phyloP scores from a whole-genome alignment of 1,140 invertebrate genomes.

The Leptopilina clavipes region DNA sequence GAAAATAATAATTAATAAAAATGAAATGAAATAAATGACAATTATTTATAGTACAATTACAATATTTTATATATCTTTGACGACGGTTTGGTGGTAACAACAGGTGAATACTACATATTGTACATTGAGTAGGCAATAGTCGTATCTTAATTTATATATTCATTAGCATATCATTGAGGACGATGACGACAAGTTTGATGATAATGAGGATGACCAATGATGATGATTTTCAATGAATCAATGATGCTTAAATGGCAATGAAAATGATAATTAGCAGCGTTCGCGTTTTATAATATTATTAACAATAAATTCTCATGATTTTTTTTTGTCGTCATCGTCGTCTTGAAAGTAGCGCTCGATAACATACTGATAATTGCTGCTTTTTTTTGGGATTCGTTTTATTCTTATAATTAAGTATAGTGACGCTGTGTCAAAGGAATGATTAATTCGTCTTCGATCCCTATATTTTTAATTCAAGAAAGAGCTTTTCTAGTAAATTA shows the following conservation, averaged over 20 bases:
- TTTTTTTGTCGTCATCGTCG: slow-evolving; percentile 51
- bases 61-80: slow-evolving; percentile 76
- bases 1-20: no score
- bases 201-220: slow-evolving; percentile 42
- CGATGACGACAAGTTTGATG: slow-evolving; percentile 51
- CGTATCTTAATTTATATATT: slow-evolving; percentile 71
- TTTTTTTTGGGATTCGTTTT: slow-evolving; percentile 56
- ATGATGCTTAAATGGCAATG: slow-evolving; percentile 49
- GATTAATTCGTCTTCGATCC: slow-evolving; percentile 49
- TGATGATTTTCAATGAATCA: no score
- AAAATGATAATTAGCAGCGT: slow-evolving; percentile 43
- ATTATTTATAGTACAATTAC: slow-evolving; percentile 72
- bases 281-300: slow-evolving; percentile 33
- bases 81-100: slow-evolving; percentile 76
- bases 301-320: slow-evolving; percentile 35
- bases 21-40: neutral
- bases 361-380: slow-evolving; percentile 58
- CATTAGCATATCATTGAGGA: slow-evolving; percentile 54
- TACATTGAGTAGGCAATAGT: slow-evolving; percentile 76
- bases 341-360: slow-evolving; percentile 58
- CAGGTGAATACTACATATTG: slow-evolving; percentile 77
- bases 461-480: slow-evolving; percentile 32
- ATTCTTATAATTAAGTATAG: slow-evolving; percentile 56
- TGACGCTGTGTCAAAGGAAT: slow-evolving; percentile 67
- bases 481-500: neutral